Base-by-base conservation (phyloP, 2,113 vertebrate genomes). In the Psilopogon haemacephalus region DNA sequence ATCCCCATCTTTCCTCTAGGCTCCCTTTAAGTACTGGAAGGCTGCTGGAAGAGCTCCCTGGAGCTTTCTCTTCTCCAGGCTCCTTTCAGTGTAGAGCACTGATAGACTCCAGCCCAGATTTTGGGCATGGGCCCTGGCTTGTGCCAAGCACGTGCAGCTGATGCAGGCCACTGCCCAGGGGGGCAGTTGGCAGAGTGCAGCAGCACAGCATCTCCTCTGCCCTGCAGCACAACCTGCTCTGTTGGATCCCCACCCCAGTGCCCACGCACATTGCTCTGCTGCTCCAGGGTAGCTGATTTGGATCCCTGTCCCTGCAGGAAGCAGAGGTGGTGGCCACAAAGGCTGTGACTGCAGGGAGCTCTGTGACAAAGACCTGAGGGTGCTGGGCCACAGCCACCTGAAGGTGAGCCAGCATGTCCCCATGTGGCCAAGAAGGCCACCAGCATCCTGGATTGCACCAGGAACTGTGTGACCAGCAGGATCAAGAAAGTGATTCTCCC, bases 201-300 rank as follows among this genome's bases (percentile, higher is more conserved):
- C 28, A 38, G n/a, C 65, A 18, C 12, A 24, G 64, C 60, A 48
- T 24, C 56, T 62, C 18, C 18, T 10, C 15, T 12, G 30, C n/a
- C 28, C 24, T 28, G 1, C 1, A 12, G 55, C 69, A 37, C 4
- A 5, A 12, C 0, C 2, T 1, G 32, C 28, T 40, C 54, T 1
- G 0, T 48, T 9, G 48, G 21, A n/a, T 7, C 9, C 56, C 35
- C 24, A 7, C 19, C 33, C 12, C 6, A 3, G 5, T 32, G 38
- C 5, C 60, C 14, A 2, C 0, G 3, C 2, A 4, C n/a, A 5
- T 6, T 20, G 24, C 64, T 30, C 21, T 12, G 35, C 35, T 27
- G 60, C 84, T 33, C 11, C 8, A 24, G 67, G 60, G 15, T 4
- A 18, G 83, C 4, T 6, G 38, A 13, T 55, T 4, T 9, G 8